Conservation (phyloP, 2,797 vertebrate species). For the Anguilla megastoma region DNA sequence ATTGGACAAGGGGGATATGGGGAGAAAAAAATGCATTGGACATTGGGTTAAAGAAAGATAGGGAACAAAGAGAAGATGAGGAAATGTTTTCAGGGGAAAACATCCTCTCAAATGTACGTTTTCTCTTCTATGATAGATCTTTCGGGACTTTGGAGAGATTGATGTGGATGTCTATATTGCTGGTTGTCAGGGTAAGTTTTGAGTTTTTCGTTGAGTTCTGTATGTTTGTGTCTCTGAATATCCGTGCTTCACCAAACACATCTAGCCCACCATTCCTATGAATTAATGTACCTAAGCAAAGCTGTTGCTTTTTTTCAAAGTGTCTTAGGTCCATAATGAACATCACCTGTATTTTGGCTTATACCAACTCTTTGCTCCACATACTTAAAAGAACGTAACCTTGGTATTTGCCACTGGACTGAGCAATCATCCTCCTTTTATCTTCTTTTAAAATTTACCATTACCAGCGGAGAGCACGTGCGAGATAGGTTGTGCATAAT, state of each 20-base stretch:
- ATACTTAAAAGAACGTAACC: no score
- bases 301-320: no score
- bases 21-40: background rate
- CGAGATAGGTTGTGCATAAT: no score
- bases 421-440: no score
- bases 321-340: no score
- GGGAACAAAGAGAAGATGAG: background rate
- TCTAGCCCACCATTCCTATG: background rate
- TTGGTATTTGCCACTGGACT: no score
- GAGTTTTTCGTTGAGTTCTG: background rate
- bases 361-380: no score
- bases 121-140: slow-evolving; percentile 72
- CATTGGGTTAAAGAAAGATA: no score
- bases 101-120: background rate
- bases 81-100: background rate
- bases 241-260: background rate
- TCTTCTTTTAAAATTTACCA: no score
- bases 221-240: background rate
- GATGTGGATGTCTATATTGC: slow-evolving; percentile 82
- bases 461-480: no score
- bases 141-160: slow-evolving; percentile 83
- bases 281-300: slow-evolving; percentile 1
- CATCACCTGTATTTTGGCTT: no score
- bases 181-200: slow-evolving; percentile 78
- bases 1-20: background rate